Percentiles rank a stretch among this genome's conserved stretches.
Evolutionary conservation across 1,140 invertebrate genomes (phyloP).

Genomic region (Atta texana): DNA sequence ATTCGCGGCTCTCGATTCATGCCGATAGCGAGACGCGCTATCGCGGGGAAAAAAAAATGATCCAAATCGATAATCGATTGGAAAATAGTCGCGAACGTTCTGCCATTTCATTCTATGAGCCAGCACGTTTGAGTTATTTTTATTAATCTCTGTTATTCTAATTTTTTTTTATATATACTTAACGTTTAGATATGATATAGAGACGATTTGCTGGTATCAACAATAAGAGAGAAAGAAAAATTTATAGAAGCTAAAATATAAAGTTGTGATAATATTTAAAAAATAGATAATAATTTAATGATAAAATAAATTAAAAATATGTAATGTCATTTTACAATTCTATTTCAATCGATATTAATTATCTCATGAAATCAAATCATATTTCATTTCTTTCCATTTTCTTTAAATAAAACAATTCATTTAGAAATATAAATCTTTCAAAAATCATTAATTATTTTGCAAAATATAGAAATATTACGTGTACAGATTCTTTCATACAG

Average conservation of each 20-base stretch:
- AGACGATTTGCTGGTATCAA: background rate
- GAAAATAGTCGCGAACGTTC: background rate
- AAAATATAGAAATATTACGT: background rate
- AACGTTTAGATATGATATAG: background rate
- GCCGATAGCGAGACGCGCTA: background rate
- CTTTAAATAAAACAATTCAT: background rate
- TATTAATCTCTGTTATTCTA: background rate
- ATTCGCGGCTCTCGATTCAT: conserved; percentile 30
- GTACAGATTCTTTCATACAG: background rate
- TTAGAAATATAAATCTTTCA: background rate
- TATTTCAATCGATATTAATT: background rate
- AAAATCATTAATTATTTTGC: background rate
- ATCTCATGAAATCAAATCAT: background rate
- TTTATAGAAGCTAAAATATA: background rate
- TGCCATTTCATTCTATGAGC: background rate
- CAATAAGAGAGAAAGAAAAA: background rate
- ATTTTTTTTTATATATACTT: background rate
- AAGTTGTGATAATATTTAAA: background rate
- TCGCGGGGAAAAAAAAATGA: background rate
- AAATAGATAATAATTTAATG: background rate
- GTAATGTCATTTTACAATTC: background rate
- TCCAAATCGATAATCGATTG: background rate
- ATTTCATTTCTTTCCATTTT: background rate
- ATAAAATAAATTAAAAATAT: background rate
- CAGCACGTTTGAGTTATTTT: background rate